Percentiles rank a stretch among this genome's conserved stretches.
phyloP scores from a whole-genome alignment of 2,113 vertebrate genomes.

The Elgaria multicarinata region DNA sequence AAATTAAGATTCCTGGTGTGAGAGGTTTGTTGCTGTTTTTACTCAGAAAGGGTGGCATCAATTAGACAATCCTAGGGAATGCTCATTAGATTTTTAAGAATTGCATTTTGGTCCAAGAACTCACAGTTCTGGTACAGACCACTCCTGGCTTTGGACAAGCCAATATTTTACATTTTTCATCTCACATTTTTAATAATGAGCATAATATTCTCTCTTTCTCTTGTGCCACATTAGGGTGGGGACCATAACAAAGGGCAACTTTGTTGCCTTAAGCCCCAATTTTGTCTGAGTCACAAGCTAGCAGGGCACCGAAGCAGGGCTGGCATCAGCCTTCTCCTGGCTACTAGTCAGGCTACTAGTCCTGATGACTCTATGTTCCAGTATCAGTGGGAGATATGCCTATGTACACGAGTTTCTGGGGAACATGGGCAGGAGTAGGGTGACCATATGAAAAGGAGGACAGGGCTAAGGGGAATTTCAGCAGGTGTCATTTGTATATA shows the following conservation, averaged over 20 bases:
- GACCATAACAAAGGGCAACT: not conserved
- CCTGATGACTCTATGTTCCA: too few relatives aligned
- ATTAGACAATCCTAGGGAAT: too few relatives aligned
- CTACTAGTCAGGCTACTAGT: too few relatives aligned
- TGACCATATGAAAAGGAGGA: too few relatives aligned
- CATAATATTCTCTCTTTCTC: not conserved
- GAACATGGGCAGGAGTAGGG: too few relatives aligned
- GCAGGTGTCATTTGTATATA: too few relatives aligned
- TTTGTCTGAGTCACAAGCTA: not conserved
- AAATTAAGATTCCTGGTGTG: slow-evolving; percentile 13
- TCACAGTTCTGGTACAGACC: not conserved
- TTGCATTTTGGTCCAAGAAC: not conserved
- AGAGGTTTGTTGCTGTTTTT: not conserved
- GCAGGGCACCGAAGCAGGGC: too few relatives aligned
- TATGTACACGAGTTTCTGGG: too few relatives aligned
- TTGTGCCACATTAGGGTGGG: not conserved
- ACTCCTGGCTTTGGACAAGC: not conserved
- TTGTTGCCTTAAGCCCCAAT: not conserved
- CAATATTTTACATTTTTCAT: not conserved
- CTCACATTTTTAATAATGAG: not conserved
- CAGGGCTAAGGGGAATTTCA: too few relatives aligned
- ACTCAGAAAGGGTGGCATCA: not conserved
- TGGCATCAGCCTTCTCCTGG: too few relatives aligned
- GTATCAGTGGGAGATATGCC: too few relatives aligned
- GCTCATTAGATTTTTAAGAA: not conserved